Conservation (phyloP, 2,113 vertebrate species). For the Hyperopisus bebe region DNA sequence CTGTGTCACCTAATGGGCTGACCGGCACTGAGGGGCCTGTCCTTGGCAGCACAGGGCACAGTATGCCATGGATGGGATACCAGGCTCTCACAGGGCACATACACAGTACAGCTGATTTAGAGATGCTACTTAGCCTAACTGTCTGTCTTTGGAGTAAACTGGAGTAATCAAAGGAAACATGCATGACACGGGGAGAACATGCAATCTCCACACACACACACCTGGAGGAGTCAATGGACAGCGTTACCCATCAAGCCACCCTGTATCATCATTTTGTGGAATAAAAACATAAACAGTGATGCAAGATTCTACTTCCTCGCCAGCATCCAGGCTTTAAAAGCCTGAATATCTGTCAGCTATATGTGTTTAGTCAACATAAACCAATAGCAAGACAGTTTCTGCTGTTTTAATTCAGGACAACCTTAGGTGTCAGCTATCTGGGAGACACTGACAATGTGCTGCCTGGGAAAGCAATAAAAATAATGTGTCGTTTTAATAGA, state of each 20-base stretch:
- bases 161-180: neutral
- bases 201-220: neutral
- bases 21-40: neutral
- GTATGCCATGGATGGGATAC: neutral
- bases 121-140: neutral
- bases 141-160: neutral
- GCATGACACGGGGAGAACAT: neutral
- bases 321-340: neutral
- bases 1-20: neutral
- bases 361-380: slow-evolving; percentile 3
- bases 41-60: neutral
- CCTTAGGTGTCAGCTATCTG: slow-evolving; percentile 1
- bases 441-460: neutral
- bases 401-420: neutral
- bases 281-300: neutral
- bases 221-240: neutral
- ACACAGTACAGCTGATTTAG: neutral
- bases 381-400: neutral
- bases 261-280: neutral
- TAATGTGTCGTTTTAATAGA: slow-evolving; percentile 4
- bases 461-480: neutral
- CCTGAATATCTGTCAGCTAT: neutral
- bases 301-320: neutral
- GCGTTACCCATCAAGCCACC: neutral
- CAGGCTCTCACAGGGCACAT: neutral